Base-by-base conservation (phyloP, 2,888 invertebrate species). In the Leptothorax acervorum region DNA sequence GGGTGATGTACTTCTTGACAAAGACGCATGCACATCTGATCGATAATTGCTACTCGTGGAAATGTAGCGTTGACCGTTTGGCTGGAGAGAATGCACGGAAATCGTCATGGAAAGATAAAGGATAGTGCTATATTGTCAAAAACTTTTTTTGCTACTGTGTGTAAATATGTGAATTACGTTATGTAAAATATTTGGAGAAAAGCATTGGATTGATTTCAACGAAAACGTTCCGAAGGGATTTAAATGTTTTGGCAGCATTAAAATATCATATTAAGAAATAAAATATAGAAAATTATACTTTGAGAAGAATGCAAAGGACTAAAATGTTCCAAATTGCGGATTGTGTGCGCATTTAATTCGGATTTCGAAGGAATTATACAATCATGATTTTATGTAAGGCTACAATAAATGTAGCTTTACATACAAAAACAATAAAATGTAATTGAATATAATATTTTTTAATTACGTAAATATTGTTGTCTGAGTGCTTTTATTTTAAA, bases 401-500 rank as follows among this genome's bases (percentile, higher is more conserved):
- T 31, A n/a, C 6, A n/a, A 23, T 12, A 23, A 65, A 42, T 15
- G 3, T 23, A 28, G 15, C 8, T 42, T 42, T 65, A 65, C 28
- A 12, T 12, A 23, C 8, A 42, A 9, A 23, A 63, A 12, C 2
- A 1, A 51, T 55, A n/a, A 51, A 31, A 18, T 62, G 18, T 31
- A 51, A 71, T 51, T 53, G 35, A 39, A 39, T 51, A 51, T 51
- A 35, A 15, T n/a, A 39, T 39, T 71, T 71, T 12, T 35, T n/a
- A 3, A 71, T 8, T 8, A 39, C 9, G n/a, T 42, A 42, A 53
- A 15, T 42, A 23, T 57, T 55, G 4, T 23, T 28, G 6, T 53
- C 2, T 51, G 18, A 53, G 39, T 76, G n/a, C 12, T 3, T 76
- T 66, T 66, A 76, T 76, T 76, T 53, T 31, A 51, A 39, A 76